Evolutionary conservation across 2,113 vertebrate genomes (phyloP).

Genomic region (Nicator chloris): DNA sequence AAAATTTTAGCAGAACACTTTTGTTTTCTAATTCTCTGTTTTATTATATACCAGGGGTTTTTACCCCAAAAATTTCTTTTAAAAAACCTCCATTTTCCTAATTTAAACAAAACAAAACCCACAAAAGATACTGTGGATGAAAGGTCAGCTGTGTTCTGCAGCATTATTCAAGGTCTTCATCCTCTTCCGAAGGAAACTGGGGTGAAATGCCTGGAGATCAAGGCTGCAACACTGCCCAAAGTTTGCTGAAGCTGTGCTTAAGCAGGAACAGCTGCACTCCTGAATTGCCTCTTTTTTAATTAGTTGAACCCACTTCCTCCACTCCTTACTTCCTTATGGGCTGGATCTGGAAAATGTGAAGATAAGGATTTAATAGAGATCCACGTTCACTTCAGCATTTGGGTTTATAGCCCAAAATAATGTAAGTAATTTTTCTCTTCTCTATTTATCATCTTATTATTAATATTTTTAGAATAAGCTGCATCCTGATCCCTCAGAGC

Average conservation of each 20-base stretch:
- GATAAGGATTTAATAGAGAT: background rate
- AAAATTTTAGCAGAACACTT: background rate
- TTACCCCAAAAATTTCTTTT: rapidly evolving
- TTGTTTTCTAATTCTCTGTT: background rate
- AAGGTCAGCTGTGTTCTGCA: background rate
- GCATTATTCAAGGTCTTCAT: background rate
- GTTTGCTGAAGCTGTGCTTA: slow-evolving; percentile 17
- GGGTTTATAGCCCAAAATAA: background rate
- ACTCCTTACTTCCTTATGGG: background rate
- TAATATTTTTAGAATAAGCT: background rate
- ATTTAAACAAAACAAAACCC: background rate
- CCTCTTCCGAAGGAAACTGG: background rate
- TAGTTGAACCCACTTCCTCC: slow-evolving; percentile 28
- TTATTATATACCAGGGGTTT: background rate
- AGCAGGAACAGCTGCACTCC: slow-evolving; percentile 40
- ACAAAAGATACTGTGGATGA: background rate
- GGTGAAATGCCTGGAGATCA: background rate
- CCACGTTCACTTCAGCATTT: background rate
- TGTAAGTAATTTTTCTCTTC: background rate
- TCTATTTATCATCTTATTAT: background rate
- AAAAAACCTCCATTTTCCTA: background rate
- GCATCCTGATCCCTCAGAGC: background rate
- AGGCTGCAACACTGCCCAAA: background rate
- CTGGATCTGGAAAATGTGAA: slow-evolving; percentile 20
- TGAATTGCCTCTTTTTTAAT: slow-evolving; percentile 22